These are phyloP conservation scores for Myanophis thanlyinensis DNA, from an alignment of 2,113 vertebrate genomes.

Conservation along the genomic window DNA sequence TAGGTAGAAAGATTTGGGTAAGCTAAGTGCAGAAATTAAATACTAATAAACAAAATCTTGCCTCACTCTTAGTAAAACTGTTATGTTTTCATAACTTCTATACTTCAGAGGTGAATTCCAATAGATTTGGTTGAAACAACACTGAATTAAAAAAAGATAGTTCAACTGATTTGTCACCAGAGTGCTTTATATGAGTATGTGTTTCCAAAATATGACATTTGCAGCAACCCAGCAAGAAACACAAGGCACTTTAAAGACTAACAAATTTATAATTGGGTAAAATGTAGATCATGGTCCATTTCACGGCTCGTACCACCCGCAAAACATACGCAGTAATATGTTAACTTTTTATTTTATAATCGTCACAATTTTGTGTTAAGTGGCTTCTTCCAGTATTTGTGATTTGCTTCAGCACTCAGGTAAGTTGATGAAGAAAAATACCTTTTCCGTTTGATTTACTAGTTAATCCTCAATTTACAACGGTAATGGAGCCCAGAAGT, in stretches of 20 bases:
- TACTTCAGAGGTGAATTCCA: not conserved
- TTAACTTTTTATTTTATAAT: not conserved
- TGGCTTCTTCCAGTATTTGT: not conserved
- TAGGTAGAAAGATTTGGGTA: not conserved
- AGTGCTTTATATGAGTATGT: not conserved
- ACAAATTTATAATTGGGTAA: not conserved
- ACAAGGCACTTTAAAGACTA: not conserved
- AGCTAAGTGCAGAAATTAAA: not conserved
- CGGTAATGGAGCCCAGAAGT: too few species aligned
- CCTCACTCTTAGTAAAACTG: not conserved
- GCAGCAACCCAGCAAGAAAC: not conserved
- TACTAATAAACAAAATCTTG: not conserved
- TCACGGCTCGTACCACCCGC: not conserved
- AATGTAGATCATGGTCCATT: not conserved
- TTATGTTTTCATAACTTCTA: not conserved
- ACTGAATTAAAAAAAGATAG: not conserved
- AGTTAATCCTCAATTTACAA: too few species aligned
- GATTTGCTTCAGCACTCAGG: not conserved
- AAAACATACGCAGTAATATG: not conserved
- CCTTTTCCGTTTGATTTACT: slow-evolving; percentile 33
- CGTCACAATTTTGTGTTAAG: not conserved
- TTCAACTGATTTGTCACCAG: not conserved
- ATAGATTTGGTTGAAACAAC: not conserved
- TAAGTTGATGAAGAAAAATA: not conserved
- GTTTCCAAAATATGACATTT: not conserved